These are phyloP conservation scores for Epizoanthus illoricatus DNA, from an alignment of 92 coral and sea anemone genomes.

Conservation along the genomic window DNA sequence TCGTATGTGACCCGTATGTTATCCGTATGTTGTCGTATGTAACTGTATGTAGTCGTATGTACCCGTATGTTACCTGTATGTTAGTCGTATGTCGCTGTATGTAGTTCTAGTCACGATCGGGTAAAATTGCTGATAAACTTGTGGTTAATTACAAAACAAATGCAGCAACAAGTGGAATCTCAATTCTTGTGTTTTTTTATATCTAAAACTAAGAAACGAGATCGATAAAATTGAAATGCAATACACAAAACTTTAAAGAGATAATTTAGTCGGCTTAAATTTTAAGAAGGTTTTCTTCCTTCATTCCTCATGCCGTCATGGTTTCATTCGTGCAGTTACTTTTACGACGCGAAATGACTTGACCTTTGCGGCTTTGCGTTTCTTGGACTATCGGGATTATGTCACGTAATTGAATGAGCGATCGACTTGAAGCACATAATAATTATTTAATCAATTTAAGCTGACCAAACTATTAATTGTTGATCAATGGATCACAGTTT, in stretches of 20 bases:
- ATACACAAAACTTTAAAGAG: conserved; percentile 10
- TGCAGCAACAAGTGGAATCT: no score
- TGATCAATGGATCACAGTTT: conserved; percentile 20
- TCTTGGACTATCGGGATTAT: conserved; percentile 26
- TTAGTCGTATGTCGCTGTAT: no score
- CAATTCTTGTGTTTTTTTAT: no score
- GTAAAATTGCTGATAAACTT: no score
- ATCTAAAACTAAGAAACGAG: conserved; percentile 16
- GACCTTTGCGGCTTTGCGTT: conserved; percentile 13
- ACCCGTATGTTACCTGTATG: no score
- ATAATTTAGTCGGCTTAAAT: conserved; percentile 7
- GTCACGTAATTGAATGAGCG: no score
- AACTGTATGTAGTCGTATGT: no score
- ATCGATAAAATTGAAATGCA: conserved; percentile 15
- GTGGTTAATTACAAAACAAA: no score
- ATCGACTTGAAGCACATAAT: conserved; percentile 17
- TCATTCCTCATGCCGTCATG: not conserved
- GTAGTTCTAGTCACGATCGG: no score
- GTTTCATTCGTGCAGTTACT: conserved; percentile 6
- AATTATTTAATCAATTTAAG: conserved; percentile 10
- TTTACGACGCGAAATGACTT: conserved; percentile 7
- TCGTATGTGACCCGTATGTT: no score
- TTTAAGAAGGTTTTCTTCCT: not conserved
- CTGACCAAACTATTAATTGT: conserved; percentile 20
- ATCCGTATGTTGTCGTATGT: no score